Percentiles rank a stretch among this genome's conserved stretches.
Conservation (phyloP, 2,797 vertebrate genomes). For the Uromys caudimaculatus region DNA sequence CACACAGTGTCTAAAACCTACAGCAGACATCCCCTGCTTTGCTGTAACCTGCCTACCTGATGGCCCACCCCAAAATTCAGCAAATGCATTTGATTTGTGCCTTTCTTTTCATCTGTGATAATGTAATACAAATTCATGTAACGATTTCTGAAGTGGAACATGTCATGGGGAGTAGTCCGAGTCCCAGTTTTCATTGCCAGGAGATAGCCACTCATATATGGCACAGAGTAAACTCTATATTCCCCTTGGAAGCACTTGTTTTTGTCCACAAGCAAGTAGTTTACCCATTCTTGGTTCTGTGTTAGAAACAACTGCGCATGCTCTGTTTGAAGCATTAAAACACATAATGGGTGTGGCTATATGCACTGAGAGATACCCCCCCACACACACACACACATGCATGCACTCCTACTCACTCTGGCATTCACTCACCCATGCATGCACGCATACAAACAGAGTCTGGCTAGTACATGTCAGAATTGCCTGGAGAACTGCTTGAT, state of each 20-base stretch:
- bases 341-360: background rate
- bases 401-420: too few species aligned
- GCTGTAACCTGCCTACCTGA: background rate
- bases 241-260: background rate
- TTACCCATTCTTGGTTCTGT: background rate
- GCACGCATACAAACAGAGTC: background rate
- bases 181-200: background rate
- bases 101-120: background rate
- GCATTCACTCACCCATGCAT: background rate
- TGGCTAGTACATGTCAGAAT: background rate
- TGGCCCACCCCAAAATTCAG: background rate
- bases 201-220: background rate
- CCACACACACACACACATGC: background rate
- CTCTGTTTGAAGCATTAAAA: background rate
- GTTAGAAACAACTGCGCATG: background rate
- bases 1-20: background rate
- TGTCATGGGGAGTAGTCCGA: background rate
- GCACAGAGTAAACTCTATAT: background rate
- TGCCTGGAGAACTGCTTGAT: background rate
- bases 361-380: background rate
- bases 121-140: background rate
- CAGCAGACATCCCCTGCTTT: background rate
- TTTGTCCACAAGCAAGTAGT: background rate
- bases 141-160: background rate
- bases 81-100: background rate